Percentiles rank a stretch among this genome's conserved stretches.
phyloP scores from a whole-genome alignment of 2,797 vertebrate genomes.

The Trematomus bernacchii region DNA sequence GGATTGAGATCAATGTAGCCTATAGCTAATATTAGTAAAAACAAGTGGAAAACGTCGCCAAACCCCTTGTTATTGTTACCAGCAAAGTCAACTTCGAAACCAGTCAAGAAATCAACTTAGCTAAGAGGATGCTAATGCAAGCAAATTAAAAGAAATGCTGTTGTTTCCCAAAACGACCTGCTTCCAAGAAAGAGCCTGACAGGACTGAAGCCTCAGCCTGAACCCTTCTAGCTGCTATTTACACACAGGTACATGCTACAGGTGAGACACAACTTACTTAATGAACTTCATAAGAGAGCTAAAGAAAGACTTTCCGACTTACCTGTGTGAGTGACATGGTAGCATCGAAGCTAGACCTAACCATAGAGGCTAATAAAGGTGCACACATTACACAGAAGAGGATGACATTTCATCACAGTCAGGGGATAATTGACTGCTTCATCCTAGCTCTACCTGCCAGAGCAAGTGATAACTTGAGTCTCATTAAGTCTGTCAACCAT shows the following conservation, averaged over 20 bases:
- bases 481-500: slow-evolving; percentile 8
- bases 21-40: not conserved
- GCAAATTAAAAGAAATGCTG: not conserved
- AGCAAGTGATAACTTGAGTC: not conserved
- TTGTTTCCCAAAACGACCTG: not conserved
- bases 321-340: too few species aligned
- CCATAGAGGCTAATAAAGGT: too few species aligned
- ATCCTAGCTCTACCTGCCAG: not conserved
- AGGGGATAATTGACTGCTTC: not conserved
- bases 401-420: not conserved
- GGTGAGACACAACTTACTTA: too few species aligned
- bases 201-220: not conserved
- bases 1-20: not conserved
- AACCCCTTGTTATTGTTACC: not conserved
- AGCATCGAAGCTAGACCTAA: too few species aligned
- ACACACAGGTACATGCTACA: too few species aligned
- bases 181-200: not conserved
- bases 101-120: not conserved
- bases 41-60: not conserved
- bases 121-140: not conserved
- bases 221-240: not conserved
- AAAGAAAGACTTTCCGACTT: too few species aligned
- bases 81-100: not conserved
- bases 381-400: not conserved
- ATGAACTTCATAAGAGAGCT: too few species aligned